phyloP scores from a whole-genome alignment of 2,888 invertebrate species.

The Esperia sulphurella region DNA sequence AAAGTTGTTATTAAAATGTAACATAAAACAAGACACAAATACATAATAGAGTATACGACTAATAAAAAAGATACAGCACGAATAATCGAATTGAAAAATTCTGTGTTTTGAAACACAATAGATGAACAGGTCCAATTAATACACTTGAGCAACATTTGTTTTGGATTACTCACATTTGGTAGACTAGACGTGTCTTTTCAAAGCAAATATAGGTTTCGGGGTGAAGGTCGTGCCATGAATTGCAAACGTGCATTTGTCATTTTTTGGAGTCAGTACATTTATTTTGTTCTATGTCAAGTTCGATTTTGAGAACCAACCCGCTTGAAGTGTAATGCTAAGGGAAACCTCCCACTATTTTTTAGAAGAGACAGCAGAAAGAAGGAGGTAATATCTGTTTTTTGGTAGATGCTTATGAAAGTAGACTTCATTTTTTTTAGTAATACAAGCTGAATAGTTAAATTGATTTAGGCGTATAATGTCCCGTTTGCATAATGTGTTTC shows the following conservation, averaged over 20 bases:
- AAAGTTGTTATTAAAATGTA: not conserved
- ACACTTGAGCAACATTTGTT: conserved; percentile 39
- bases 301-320: not conserved
- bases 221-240: conserved; percentile 46
- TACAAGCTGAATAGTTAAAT: not conserved
- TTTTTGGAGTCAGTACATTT: not conserved
- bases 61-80: conserved; percentile 32
- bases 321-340: not conserved
- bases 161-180: conserved; percentile 38
- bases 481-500: no score
- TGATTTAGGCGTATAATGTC: no score
- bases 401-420: no score
- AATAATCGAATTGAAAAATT: conserved; percentile 13
- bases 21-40: not conserved
- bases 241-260: conserved; percentile 24
- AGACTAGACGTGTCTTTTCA: conserved; percentile 45
- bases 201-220: conserved; percentile 56
- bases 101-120: conserved; percentile 21
- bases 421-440: no score
- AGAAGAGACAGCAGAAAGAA: no score
- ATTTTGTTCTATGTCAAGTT: not conserved
- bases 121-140: conserved; percentile 29
- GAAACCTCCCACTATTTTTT: conserved; percentile 4
- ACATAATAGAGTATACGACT: not conserved
- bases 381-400: no score